phyloP scores from a whole-genome alignment of 2,888 invertebrate species.

The Salpingus planirostris region DNA sequence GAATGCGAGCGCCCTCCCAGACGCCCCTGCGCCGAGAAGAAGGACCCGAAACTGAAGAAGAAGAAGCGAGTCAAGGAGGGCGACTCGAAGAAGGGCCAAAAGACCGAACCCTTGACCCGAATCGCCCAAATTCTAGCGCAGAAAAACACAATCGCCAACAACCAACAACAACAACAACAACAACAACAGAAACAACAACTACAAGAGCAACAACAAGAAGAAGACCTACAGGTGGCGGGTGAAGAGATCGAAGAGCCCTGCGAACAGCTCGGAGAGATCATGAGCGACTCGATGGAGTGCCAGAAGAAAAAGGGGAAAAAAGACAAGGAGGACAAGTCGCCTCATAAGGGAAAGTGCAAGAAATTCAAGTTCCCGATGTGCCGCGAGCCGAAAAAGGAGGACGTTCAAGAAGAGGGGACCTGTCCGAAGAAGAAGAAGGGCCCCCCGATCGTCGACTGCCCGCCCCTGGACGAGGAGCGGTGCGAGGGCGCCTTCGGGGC shows the following conservation, averaged over 20 bases:
- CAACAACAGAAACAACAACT: background rate
- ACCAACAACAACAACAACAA: background rate
- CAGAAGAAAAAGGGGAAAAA: background rate
- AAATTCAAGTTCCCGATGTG: conserved; percentile 7
- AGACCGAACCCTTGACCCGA: background rate
- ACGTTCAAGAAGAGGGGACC: background rate
- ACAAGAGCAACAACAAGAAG: conserved; percentile 1
- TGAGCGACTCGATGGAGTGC: background rate
- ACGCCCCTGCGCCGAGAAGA: conserved; percentile 4
- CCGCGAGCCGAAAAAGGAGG: conserved; percentile 1
- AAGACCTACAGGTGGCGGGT: too few relatives aligned
- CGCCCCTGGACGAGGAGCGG: background rate
- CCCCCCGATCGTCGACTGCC: conserved; percentile 12
- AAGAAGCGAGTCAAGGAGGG: conserved; percentile 1
- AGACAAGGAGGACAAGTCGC: background rate
- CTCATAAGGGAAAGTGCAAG: background rate
- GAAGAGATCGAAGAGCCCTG: too few relatives aligned
- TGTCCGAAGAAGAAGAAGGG: conserved; percentile 11
- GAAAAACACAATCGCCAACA: background rate
- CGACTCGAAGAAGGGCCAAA: conserved; percentile 4
- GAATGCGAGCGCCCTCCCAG: conserved; percentile 8
- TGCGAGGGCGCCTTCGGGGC: background rate
- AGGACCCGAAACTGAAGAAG: conserved; percentile 4
- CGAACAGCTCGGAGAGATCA: too few relatives aligned
- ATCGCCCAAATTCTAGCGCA: background rate